Evolutionary conservation across 1,140 invertebrate species (phyloP).

Genomic region (Aleiodes sp.): DNA sequence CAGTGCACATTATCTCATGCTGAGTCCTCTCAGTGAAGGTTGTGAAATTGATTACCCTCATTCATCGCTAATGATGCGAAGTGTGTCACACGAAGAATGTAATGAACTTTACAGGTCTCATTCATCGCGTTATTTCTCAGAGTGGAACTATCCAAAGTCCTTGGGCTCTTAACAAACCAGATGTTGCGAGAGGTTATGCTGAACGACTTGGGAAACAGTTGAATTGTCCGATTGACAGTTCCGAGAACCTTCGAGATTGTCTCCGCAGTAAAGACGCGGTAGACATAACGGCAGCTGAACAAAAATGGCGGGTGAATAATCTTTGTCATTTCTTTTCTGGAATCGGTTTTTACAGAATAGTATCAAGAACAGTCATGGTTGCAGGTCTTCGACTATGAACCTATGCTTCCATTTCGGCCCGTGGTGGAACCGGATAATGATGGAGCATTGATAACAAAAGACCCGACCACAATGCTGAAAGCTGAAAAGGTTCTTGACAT

Average conservation of each 20-base stretch:
- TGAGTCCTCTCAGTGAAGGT: conserved; percentile 75
- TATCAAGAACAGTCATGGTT: too few species aligned
- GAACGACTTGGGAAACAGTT: conserved; percentile 71
- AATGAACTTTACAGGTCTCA: conserved; percentile 67
- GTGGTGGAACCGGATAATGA: conserved; percentile 72
- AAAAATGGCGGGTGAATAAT: conserved; percentile 72
- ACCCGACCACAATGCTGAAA: conserved; percentile 64
- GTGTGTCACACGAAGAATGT: not conserved
- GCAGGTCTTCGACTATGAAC: conserved; percentile 76
- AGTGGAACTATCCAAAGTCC: conserved; percentile 81
- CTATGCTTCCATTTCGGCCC: conserved; percentile 78
- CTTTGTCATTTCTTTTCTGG: too few species aligned
- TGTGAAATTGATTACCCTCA: conserved; percentile 11
- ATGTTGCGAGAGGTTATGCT: conserved; percentile 71
- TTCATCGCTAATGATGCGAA: not conserved
- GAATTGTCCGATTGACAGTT: conserved; percentile 67
- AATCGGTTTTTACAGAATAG: too few species aligned
- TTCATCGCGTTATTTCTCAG: conserved; percentile 79
- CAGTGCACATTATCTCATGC: conserved; percentile 75
- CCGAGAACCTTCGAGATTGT: conserved; percentile 69
- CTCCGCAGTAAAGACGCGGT: conserved; percentile 68
- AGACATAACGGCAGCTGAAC: conserved; percentile 72
- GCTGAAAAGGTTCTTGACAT: conserved; percentile 65
- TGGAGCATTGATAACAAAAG: conserved; percentile 72
- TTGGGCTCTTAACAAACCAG: conserved; percentile 76